These are phyloP conservation scores for Meda fulgida DNA, from an alignment of 2,797 vertebrate genomes.

Conservation along the genomic window DNA sequence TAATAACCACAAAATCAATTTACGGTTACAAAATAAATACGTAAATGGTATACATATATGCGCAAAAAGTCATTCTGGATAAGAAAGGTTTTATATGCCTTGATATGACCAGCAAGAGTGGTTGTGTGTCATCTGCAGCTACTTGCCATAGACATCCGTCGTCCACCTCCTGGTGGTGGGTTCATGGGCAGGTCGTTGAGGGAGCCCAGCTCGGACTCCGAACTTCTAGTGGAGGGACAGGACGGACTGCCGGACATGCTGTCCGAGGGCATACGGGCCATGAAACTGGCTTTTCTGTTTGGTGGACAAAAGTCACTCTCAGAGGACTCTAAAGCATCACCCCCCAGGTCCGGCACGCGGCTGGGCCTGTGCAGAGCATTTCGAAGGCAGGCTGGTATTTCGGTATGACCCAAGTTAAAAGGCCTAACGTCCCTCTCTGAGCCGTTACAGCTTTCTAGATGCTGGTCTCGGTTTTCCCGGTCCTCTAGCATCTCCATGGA, in stretches of 20 bases:
- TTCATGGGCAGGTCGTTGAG: constrained; percentile 79
- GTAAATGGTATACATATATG: neutral
- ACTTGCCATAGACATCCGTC: constrained; percentile 91
- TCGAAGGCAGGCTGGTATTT: constrained; percentile 61
- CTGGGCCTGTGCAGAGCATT: constrained; percentile 66
- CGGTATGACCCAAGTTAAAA: constrained; percentile 60
- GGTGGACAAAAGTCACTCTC: constrained; percentile 75
- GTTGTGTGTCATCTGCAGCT: constrained; percentile 59
- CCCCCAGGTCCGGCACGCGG: constrained; percentile 66
- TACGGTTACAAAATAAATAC: neutral
- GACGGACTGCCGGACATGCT: constrained; percentile 80
- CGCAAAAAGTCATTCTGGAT: neutral
- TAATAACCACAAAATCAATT: neutral
- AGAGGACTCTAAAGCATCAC: constrained; percentile 75
- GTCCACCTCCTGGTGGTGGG: constrained; percentile 76
- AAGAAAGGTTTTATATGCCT: neutral
- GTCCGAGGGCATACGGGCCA: constrained; percentile 81
- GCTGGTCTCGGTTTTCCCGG: neutral
- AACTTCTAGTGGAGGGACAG: constrained; percentile 77
- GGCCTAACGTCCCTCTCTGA: constrained; percentile 45
- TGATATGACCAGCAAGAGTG: constrained; percentile 54
- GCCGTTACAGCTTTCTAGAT: constrained; percentile 44
- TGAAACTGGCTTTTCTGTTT: constrained; percentile 84
- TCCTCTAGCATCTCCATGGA: constrained; percentile 30
- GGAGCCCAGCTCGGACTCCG: constrained; percentile 79